Evolutionary conservation across 2,113 vertebrate genomes (phyloP), one percentile per base, ranked within the genome.

Genomic region (Oxyura jamaicensis): DNA sequence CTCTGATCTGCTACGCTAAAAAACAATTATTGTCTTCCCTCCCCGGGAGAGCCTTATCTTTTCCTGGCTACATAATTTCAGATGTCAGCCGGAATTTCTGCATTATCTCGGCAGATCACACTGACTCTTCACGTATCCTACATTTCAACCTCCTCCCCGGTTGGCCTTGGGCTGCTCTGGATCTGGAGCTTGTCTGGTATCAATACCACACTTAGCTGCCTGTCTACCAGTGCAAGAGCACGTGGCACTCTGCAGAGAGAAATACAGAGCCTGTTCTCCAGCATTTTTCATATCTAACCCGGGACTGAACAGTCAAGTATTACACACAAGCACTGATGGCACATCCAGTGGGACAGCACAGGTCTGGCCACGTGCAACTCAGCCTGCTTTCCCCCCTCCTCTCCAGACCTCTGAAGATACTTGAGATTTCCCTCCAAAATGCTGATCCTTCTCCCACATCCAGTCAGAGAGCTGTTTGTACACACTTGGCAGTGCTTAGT

Each of bases 1-100:
- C 91, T 97, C 97, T 95, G 94, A 96, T 97, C 97, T 97, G 95
- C 96, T 96, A 94, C 8, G n/a, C 93, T 97, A 91, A 93, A 93
- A 97, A 98, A 91, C 97, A 98, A 97, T 97, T 97, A 97, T 90
- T 96, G 94, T 97, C 93, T 98, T 72, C 96, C 66, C 86, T 97
- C 83, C 92, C 91, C 96, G 88, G 89, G 58, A 98, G 72, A 91
- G 62, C 75, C 63, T 94, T 97, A 67, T 83, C 91, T 98, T 96
- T 95, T 95, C 86, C 84, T 62, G 92, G 93, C 92, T 95, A 83
- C 79, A 90, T 91, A 4, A 92, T 95, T 97, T 97, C 59, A 29
- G 83, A 93, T 97, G 97, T 96, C 96, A 97, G 88, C 86, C 7
- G 22, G 93, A 97, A 97, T 35, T 86, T 92, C 76, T 96, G 81